Percentiles rank a stretch among this genome's conserved stretches.
These are phyloP conservation scores for Brachypteracias leptosomus DNA, from an alignment of 2,113 vertebrate species.

Conservation along the genomic window DNA sequence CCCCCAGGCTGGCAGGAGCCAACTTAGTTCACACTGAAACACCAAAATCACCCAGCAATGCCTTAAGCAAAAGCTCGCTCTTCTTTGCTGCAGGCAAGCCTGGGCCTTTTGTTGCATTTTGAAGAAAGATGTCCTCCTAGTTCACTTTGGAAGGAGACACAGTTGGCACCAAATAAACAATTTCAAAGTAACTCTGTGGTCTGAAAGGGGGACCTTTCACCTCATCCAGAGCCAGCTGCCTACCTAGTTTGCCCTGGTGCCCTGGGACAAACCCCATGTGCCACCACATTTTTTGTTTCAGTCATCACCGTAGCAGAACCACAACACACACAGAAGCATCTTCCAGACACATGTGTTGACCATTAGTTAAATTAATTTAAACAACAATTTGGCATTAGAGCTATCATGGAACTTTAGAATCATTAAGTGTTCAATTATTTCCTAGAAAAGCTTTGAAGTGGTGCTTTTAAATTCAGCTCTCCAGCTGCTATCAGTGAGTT, in stretches of 20 bases:
- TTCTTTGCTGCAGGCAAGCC: neutral
- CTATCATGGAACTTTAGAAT: slow-evolving; percentile 9
- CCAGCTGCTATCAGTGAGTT: slow-evolving; percentile 26
- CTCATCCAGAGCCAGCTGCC: neutral
- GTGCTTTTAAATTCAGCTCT: neutral
- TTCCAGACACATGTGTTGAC: neutral
- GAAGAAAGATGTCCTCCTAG: neutral
- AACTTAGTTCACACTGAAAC: neutral
- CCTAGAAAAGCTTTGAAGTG: slow-evolving; percentile 40
- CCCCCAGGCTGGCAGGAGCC: neutral
- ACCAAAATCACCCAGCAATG: neutral
- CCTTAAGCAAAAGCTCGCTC: neutral
- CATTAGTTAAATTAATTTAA: slow-evolving; percentile 35
- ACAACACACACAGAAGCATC: neutral
- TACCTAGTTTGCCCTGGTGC: neutral
- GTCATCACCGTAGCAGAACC: accelerated
- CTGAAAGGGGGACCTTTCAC: neutral
- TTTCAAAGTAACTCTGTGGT: neutral
- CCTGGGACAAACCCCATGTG: neutral
- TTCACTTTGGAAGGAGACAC: neutral
- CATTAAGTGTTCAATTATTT: slow-evolving; percentile 35
- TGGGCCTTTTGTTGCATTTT: neutral
- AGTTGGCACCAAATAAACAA: neutral
- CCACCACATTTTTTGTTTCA: neutral
- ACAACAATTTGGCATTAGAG: neutral